Evolutionary conservation across 2,888 invertebrate species (phyloP).

Genomic region (Tenthredo distinguenda): DNA sequence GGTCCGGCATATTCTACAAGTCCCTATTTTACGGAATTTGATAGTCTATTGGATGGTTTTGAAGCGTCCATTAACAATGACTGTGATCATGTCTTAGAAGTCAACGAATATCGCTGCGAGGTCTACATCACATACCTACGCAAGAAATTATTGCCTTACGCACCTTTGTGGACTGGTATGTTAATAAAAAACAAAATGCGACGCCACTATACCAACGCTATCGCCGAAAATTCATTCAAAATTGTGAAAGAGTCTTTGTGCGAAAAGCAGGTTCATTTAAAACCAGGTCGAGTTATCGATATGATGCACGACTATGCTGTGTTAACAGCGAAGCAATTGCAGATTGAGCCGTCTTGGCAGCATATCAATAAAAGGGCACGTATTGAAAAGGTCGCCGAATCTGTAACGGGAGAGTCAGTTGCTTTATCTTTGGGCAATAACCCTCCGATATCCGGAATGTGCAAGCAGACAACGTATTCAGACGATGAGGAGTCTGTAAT

Average conservation of each 20-base stretch:
- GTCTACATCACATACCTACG: no score
- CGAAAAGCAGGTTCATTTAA: constrained; percentile 13
- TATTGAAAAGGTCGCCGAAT: background rate
- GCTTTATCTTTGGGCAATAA: no score
- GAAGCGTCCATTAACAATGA: no score
- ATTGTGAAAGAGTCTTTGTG: constrained; percentile 37
- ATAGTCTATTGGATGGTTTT: background rate
- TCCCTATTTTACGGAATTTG: background rate
- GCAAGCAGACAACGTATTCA: no score
- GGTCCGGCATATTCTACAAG: background rate
- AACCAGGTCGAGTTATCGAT: constrained; percentile 46
- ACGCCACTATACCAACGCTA: constrained; percentile 27
- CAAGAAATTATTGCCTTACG: constrained; percentile 40
- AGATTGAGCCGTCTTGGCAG: background rate
- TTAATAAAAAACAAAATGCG: constrained; percentile 25
- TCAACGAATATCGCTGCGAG: no score
- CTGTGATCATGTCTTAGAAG: no score
- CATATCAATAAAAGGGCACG: background rate
- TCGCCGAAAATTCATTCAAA: constrained; percentile 48
- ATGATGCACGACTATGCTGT: constrained; percentile 38
- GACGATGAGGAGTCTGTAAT: no score
- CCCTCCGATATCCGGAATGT: no score
- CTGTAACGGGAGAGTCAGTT: background rate
- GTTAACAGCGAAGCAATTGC: constrained; percentile 8
- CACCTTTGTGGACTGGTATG: constrained; percentile 38